These are phyloP conservation scores for Melinaea marsaeus DNA, from an alignment of 2,888 invertebrate species.

Conservation along the genomic window DNA sequence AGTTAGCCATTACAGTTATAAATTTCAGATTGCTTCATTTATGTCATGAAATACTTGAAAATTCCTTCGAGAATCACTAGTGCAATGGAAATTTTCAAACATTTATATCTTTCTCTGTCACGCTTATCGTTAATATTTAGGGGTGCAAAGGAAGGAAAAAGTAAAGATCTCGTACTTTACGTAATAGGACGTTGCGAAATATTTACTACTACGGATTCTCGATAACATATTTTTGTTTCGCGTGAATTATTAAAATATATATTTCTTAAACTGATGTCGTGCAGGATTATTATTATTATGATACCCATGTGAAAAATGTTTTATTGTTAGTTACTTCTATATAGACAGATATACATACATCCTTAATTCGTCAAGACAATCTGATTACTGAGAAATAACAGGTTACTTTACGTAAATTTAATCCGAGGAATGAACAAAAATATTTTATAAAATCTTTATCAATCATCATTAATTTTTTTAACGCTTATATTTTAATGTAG, in stretches of 20 bases:
- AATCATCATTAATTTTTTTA: too few relatives aligned
- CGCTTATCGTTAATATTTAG: conserved; percentile 11
- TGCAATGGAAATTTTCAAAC: conserved; percentile 17
- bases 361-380: too few relatives aligned
- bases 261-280: too few relatives aligned
- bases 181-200: conserved; percentile 7
- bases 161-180: conserved; percentile 17
- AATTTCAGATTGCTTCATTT: conserved; percentile 31
- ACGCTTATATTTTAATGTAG: too few relatives aligned
- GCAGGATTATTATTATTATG: not conserved
- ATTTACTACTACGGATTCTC: conserved; percentile 10
- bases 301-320: too few relatives aligned
- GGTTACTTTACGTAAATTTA: too few relatives aligned
- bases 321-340: too few relatives aligned
- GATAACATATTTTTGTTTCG: not conserved
- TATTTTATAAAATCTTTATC: too few relatives aligned
- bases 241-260: too few relatives aligned
- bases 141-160: conserved; percentile 11
- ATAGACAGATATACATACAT: too few relatives aligned
- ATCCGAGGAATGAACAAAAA: too few relatives aligned
- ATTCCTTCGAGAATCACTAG: conserved; percentile 21
- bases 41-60: conserved; percentile 33
- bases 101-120: conserved; percentile 12
- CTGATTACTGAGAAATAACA: too few relatives aligned
- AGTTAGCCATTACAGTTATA: conserved; percentile 21